Evolutionary conservation across 2,113 vertebrate genomes (phyloP), one percentile per base, ranked within the genome.

Genomic region (Gasterosteus nipponicus): DNA sequence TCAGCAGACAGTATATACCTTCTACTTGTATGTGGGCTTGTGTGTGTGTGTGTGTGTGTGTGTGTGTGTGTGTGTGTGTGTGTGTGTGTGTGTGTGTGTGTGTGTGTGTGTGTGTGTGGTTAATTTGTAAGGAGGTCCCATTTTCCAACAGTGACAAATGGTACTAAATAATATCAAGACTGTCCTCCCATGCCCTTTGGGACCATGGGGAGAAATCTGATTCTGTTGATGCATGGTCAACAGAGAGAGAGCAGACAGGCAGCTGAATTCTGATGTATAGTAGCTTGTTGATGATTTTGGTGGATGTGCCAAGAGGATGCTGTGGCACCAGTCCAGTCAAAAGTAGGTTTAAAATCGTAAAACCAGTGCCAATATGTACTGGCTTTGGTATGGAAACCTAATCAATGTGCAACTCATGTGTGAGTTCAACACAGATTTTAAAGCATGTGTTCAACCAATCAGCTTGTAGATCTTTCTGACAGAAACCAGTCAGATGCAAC

Each of bases 111-210:
- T 16, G 73, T 62, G 58, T 61, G 76, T 47, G 12, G 26, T 18
- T 82, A 73, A 81, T 81, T 75, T 71, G 19, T 69, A 81, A 26
- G 22, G 22, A 26, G 61, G 49, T 26, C 1, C 33, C 22, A 33
- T 26, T 26, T 26, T 1, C 22, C 7, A 59, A 74, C 73, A 51
- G 38, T 70, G 85, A 75, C 41, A 78, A 85, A 86, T 70, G 62
- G 33, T 16, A 18, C 49, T 16, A 35, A 74, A 63, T 46, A 78
- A 75, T n/a, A n/a, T n/a, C 56, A 64, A 73, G 73, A 59, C 66
- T 81, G 63, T 41, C 69, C 68, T 73, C 77, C 42, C 51, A 62
- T 73, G 58, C 46, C 71, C 63, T 69, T n/a, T 81, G 59, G 78
- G 80, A 74, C 41, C 12, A 16, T 58, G 60, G 47, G n/a, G 64